Base-by-base conservation (phyloP, 92 coral and sea anemone genomes). In the Diadumene lineata region DNA sequence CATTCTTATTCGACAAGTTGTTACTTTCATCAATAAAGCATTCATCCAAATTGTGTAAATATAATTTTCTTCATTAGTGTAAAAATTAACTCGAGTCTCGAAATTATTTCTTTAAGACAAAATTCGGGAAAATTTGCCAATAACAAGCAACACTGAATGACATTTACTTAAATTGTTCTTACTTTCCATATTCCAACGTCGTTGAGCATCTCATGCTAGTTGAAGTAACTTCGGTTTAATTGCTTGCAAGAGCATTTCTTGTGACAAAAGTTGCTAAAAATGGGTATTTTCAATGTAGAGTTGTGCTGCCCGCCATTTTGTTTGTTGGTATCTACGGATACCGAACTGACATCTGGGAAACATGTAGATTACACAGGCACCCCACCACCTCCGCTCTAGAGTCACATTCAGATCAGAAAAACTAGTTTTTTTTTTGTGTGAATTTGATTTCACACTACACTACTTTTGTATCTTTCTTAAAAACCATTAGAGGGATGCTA, bases 251-350 rank as follows among this genome's bases (percentile, higher is more conserved):
- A 53, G 19, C 58, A 53, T 53, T 53, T 53, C 58, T 13, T 15
- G 58, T 53, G 19, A 3, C 58, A 13, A 53, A 53, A 3, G 2
- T 53, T 23, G n/a, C 6, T 13, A 53, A 53, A 53, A 21, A 4
- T 2, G 58, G 6, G 19, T 2, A 53, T 53, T 53, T 53, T 53
- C 6, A 16, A 21, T 23, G 10, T 38, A 2, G 8, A 13, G 21
- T 3, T 53, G 4, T 53, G 18, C 58, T 15, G 19, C 68, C 75
- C 82, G 82, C 82, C 82, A 78, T 78, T 69, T 78, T 78, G 82
- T 51, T 67, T 69, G 60, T 23, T 28, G 23, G 65, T 78, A 67
- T 50, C 82, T 44, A 78, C 67, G 82, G 56, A 22, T 68, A 46
- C 68, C 64, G 82, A 68, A 48, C 17, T 32, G 75, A 46, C 27